A percentile compares a stretch with the other conserved stretches of the same genome.
phyloP scores from a whole-genome alignment of 2,888 invertebrate genomes.

The Mythimna lalbum region DNA sequence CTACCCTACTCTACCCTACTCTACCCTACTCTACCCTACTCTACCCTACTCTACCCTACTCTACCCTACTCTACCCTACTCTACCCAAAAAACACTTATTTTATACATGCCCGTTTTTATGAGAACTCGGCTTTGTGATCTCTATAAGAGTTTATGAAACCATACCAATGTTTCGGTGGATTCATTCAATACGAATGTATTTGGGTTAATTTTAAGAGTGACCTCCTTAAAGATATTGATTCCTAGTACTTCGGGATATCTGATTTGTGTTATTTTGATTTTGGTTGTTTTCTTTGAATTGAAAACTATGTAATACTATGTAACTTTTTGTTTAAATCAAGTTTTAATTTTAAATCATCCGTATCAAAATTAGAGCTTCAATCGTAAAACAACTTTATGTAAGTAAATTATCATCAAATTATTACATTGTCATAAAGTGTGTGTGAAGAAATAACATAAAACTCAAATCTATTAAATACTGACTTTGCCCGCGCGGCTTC shows the following conservation, averaged over 20 bases:
- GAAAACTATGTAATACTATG: neutral
- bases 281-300: neutral
- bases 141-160: conserved; percentile 48
- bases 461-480: conserved; percentile 45
- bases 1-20: no score
- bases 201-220: conserved; percentile 58
- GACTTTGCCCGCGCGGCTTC: no score
- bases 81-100: conserved; percentile 87
- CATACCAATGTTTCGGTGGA: conserved; percentile 34
- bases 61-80: no score
- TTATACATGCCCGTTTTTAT: conserved; percentile 81
- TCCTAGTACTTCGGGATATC: conserved; percentile 25
- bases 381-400: conserved; percentile 20
- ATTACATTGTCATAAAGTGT: conserved; percentile 12
- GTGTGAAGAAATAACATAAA: conserved; percentile 37
- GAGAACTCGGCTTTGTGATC: conserved; percentile 80
- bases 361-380: neutral
- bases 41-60: no score
- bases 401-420: conserved; percentile 14
- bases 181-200: conserved; percentile 39
- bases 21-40: no score
- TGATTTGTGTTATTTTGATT: conserved; percentile 1
- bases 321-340: neutral
- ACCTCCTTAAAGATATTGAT: conserved; percentile 33
- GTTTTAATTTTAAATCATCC: neutral